Percentiles rank a stretch among this genome's conserved stretches.
Evolutionary conservation across 2,888 invertebrate species (phyloP).

Genomic region (Hedya salicella): DNA sequence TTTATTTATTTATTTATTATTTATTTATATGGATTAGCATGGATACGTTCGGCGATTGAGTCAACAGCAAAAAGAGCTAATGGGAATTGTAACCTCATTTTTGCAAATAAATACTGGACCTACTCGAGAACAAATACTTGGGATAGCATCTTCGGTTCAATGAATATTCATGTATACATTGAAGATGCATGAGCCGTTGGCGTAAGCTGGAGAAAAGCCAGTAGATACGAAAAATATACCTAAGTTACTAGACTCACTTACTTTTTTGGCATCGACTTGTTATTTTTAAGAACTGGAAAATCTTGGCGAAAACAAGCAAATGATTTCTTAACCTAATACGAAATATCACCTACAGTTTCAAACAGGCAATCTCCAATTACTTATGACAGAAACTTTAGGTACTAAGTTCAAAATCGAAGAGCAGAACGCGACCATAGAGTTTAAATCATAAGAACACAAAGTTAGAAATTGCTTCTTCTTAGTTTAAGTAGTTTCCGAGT

Average conservation of each 20-base stretch:
- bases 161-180: too few relatives aligned
- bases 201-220: too few relatives aligned
- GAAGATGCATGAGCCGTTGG: too few relatives aligned
- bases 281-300: neutral
- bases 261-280: conserved; percentile 13
- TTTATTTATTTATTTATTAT: too few relatives aligned
- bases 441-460: conserved; percentile 39
- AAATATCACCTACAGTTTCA: conserved; percentile 1
- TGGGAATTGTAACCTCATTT: too few relatives aligned
- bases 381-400: neutral
- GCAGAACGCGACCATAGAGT: neutral
- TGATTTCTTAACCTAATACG: neutral
- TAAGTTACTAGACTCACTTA: neutral
- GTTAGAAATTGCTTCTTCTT: conserved; percentile 37
- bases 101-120: too few relatives aligned
- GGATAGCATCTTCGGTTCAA: too few relatives aligned
- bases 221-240: neutral
- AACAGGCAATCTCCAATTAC: neutral
- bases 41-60: too few relatives aligned
- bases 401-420: conserved; percentile 7
- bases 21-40: too few relatives aligned
- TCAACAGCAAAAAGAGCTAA: too few relatives aligned
- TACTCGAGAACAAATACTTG: too few relatives aligned
- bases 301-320: conserved; percentile 9
- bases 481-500: conserved; percentile 33